Evolutionary conservation across 2,888 invertebrate species (phyloP), one percentile per base, ranked within the genome.

Genomic region (Ormyrus thymus): DNA sequence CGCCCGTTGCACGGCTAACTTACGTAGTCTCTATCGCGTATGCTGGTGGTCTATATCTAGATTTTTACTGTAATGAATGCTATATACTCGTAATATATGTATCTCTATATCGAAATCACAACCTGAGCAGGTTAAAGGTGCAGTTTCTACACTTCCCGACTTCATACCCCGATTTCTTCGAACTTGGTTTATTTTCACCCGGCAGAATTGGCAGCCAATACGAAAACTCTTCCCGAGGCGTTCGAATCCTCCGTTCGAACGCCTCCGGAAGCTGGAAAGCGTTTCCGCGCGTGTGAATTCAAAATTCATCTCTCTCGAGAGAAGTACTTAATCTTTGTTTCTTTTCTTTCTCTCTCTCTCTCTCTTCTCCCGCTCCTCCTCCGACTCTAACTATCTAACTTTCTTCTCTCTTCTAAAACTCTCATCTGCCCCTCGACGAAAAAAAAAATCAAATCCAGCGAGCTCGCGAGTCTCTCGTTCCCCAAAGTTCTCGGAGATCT

Each of bases 271-370:
- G 29, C 13, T n/a, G 13, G 7, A 50, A 9, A 61, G 61, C 61
- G 29, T 48, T 55, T 29, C 10, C 11, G 9, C 50, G 48, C 51
- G 43, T 43, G 50, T 51, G 55, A 70, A 29, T 13, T 6, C 43
- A 29, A 13, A 58, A 66, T 4, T 15, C 70, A 64, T 15, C 29
- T 56, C 59, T 61, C 46, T 55, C 66, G 29, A 13, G 58, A 61
- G 65, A 58, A 66, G 50, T 46, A 70, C 78, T 74, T 81, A 76
- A 77, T 87, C 84, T 87, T 83, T 84, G 15, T 75, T 75, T 75
- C 64, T 75, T 29, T 79, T 85, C 82, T 73, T 80, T 83, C 76
- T 81, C 74, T 83, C 74, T 80, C 76, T 83, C 81, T 65, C 43
- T 76, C 55, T 69, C 61, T 59, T 53, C 55, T 61, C 53, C 56